Evolutionary conservation across 2,797 vertebrate species (phyloP).

Genomic region (Rhynchotus rufescens): DNA sequence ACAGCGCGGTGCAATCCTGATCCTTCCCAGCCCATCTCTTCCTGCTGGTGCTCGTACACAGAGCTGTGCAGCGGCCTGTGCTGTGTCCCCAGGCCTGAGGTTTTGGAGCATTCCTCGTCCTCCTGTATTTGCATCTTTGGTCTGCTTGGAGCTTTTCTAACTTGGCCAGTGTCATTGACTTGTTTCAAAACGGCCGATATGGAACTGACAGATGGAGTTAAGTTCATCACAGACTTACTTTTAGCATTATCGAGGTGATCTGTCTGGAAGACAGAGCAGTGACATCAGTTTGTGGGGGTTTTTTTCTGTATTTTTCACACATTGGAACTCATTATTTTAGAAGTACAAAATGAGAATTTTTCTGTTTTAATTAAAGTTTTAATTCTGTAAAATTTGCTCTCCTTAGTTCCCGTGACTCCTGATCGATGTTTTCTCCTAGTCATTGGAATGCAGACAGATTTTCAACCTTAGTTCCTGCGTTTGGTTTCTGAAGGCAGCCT

Average conservation of each 20-base stretch:
- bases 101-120: neutral
- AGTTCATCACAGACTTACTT: neutral
- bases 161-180: neutral
- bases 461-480: rapidly evolving
- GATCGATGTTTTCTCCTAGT: neutral
- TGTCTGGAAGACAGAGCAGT: neutral
- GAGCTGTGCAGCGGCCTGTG: neutral
- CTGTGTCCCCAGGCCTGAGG: neutral
- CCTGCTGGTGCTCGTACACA: rapidly evolving
- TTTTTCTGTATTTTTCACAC: neutral
- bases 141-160: neutral
- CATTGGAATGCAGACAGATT: neutral
- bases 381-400: neutral
- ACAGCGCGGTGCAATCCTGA: rapidly evolving
- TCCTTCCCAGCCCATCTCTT: neutral
- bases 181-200: neutral
- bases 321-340: neutral
- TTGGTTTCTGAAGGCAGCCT: neutral
- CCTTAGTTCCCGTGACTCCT: neutral
- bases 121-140: neutral
- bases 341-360: neutral
- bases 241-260: neutral
- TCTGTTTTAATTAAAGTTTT: neutral
- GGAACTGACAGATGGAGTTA: neutral
- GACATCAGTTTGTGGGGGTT: neutral